A percentile compares a stretch with the other conserved stretches of the same genome.
Evolutionary conservation across 2,113 vertebrate genomes (phyloP).

Genomic region (Myotis brandtii): DNA sequence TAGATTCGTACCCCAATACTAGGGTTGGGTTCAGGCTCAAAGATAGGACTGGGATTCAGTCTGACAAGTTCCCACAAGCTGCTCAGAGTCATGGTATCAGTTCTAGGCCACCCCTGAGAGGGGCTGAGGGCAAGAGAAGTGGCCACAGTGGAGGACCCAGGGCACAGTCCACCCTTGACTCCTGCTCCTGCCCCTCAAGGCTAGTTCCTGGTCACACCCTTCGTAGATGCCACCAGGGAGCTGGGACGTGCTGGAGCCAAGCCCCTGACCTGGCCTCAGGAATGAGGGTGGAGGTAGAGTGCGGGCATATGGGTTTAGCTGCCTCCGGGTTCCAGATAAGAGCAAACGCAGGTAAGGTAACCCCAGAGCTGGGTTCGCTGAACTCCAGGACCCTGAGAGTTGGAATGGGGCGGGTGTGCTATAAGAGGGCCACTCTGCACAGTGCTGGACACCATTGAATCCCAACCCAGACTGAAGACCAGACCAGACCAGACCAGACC

Average conservation of each 20-base stretch:
- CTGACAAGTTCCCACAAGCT: not conserved
- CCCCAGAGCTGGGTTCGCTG: not conserved
- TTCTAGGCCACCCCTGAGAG: not conserved
- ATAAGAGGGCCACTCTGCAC: constrained; percentile 42
- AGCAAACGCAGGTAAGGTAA: not conserved
- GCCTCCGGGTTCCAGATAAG: constrained; percentile 33
- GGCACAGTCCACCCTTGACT: not conserved
- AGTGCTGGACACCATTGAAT: not conserved
- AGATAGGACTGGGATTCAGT: not conserved
- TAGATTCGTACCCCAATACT: not conserved
- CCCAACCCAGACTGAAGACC: not conserved
- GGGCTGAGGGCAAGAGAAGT: not conserved
- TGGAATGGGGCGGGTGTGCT: not conserved
- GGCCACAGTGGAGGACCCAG: not conserved
- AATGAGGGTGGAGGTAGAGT: not conserved
- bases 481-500: not conserved
- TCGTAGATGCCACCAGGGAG: accelerated
- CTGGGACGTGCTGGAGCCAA: not conserved
- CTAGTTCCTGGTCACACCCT: not conserved
- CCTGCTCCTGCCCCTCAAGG: not conserved
- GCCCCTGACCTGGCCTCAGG: accelerated
- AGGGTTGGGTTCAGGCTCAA: not conserved
- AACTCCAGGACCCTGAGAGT: constrained; percentile 6
- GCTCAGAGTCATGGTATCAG: not conserved
- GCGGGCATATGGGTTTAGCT: not conserved